Base-by-base conservation (phyloP, 2,113 vertebrate species). In the Bothrops jararaca region DNA sequence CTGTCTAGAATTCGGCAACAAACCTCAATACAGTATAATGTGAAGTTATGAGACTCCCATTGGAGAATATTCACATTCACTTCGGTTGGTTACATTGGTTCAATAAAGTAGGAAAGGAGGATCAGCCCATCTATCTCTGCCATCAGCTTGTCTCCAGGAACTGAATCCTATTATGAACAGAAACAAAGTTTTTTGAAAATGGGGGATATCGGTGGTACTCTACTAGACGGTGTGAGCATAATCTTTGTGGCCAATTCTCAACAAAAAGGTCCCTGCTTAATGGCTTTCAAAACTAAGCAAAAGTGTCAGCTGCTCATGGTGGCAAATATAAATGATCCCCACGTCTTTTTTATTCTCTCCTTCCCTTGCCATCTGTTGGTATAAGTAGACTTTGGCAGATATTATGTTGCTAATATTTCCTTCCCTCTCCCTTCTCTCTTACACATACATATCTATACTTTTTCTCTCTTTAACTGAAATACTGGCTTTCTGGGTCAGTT, bases 121-220 rank as follows among this genome's bases (percentile, higher is more conserved):
- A 60, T 18, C 13, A 29, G 29, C 53, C 42, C 39, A 80, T 92
- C 29, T 85, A 2, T 0, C 86, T 95, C 52, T 88, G 23, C 89
- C 53, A 7, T 94, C 90, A 89, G 54, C 29, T 45, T 53, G n/a
- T 64, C 22, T 69, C 4, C 12, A 5, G 24, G 0, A 74, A 1
- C 4, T 85, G 12, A 90, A 92, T 95, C 90, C 45, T 89, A 91
- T 39, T 85, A 89, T 52, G 0, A 42, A 23, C 80, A 90, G 58
- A 57, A 93, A 95, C 22, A 90, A 93, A 3, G 0, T 80, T 0
- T 92, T 26, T 29, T 93, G 92, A 95, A 94, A 90, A 24, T 52
- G 0, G 74, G 15, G 11, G 42, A 2, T 53, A 92, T 58, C 52
- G 54, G 92, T 85, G 69, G 69, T 89, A 24, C 88, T 74, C 86